phyloP scores from a whole-genome alignment of 1,140 invertebrate species.

The Cydia splendana region DNA sequence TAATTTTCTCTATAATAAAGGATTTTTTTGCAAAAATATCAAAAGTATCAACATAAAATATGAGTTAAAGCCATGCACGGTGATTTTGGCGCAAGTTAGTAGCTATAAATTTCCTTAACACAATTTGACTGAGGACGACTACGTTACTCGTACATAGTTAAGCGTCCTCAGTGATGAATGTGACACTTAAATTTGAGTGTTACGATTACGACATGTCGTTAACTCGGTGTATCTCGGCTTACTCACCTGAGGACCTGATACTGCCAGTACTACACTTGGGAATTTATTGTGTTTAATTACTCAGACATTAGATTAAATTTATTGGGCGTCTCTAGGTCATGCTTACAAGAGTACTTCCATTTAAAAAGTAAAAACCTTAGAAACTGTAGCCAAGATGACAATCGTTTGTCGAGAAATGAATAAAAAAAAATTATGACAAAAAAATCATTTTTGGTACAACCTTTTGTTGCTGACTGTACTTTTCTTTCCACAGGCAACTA shows the following conservation, averaged over 20 bases:
- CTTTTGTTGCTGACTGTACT: no score
- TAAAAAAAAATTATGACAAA: no score
- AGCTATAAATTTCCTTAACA: constrained; percentile 3
- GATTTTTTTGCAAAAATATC: no score
- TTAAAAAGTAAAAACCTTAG: no score
- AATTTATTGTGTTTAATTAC: constrained; percentile 30
- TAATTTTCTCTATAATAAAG: no score
- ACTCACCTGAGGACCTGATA: constrained; percentile 34
- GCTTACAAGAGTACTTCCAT: constrained; percentile 33
- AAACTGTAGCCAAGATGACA: no score
- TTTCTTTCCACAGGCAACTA: no score
- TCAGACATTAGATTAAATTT: constrained; percentile 22
- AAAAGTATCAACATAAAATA: no score
- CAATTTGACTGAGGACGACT: constrained; percentile 13
- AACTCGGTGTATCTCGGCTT: constrained; percentile 35
- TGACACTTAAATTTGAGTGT: constrained; percentile 42
- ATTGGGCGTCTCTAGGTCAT: constrained; percentile 45
- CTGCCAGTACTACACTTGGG: constrained; percentile 23
- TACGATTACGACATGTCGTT: constrained; percentile 35
- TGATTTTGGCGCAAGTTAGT: constrained; percentile 1
- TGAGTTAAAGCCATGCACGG: not conserved
- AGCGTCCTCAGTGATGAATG: constrained; percentile 25
- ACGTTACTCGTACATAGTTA: constrained; percentile 21
- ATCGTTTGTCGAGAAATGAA: no score
- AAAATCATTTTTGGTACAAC: no score